phyloP scores from a whole-genome alignment of 1,140 invertebrate species.

The Branchinecta lindahli region DNA sequence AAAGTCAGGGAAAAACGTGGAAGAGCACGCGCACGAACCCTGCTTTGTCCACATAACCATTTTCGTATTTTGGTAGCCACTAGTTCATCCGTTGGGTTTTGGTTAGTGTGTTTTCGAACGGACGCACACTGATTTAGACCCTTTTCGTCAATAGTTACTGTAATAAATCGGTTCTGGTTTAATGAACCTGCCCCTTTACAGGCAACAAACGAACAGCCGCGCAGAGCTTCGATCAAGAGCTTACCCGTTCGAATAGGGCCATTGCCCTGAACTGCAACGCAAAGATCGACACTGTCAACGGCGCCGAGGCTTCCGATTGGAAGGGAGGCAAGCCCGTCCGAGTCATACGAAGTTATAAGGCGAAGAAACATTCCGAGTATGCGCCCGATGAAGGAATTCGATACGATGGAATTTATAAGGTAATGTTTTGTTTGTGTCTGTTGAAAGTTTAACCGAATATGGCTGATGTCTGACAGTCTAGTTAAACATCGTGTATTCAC shows the following conservation, averaged over 20 bases:
- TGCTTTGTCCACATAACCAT: no score
- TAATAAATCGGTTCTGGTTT: no score
- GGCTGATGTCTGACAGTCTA: no score
- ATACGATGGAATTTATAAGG: constrained; percentile 55
- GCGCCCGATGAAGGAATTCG: constrained; percentile 54
- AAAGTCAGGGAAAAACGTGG: no score
- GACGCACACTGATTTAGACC: no score
- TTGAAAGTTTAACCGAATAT: no score
- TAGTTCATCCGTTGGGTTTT: no score
- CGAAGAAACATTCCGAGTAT: constrained; percentile 53
- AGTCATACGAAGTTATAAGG: constrained; percentile 60
- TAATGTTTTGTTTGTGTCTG: background rate
- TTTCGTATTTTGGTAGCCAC: no score
- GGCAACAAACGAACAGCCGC: constrained; percentile 62
- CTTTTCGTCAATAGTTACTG: no score
- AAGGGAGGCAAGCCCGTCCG: constrained; percentile 54
- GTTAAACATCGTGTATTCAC: no score
- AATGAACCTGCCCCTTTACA: background rate
- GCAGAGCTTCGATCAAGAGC: constrained; percentile 62
- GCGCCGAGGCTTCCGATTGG: constrained; percentile 57
- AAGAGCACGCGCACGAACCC: no score
- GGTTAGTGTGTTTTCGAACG: no score
- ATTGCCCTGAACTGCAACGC: constrained; percentile 62
- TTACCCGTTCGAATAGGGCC: constrained; percentile 63
- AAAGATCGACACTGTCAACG: constrained; percentile 42